Percentiles rank a stretch among this genome's conserved stretches.
Evolutionary conservation across 2,113 vertebrate species (phyloP).

Genomic region (Rissa tridactyla): DNA sequence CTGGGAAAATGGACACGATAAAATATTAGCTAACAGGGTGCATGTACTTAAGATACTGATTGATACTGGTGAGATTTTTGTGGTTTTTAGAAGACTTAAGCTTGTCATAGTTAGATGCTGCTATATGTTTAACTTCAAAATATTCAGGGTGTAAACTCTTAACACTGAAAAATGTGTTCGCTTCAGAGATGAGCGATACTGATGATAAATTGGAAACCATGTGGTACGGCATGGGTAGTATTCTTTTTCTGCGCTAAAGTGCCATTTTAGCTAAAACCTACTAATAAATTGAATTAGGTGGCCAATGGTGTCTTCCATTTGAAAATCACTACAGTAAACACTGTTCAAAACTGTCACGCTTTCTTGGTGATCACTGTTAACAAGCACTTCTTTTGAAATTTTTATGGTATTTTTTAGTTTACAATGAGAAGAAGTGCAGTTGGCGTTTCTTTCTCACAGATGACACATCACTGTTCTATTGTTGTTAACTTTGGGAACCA

Average conservation of each 20-base stretch:
- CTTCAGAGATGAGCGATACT: neutral
- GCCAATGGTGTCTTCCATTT: neutral
- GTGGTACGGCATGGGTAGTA: neutral
- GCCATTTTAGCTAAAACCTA: neutral
- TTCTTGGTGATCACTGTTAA: neutral
- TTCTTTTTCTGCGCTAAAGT: neutral
- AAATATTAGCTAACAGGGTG: neutral
- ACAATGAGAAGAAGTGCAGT: neutral
- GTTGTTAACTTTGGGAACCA: neutral
- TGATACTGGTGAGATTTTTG: neutral
- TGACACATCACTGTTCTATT: neutral
- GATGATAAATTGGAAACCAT: neutral
- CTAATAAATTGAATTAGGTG: neutral
- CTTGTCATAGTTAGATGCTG: neutral
- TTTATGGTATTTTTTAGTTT: neutral
- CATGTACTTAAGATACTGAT: neutral
- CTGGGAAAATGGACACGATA: neutral
- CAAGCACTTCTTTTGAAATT: neutral
- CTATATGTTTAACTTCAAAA: neutral
- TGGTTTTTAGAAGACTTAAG: neutral
- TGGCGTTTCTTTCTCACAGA: neutral
- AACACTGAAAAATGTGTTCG: neutral
- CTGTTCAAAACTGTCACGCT: neutral
- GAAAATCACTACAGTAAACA: neutral
- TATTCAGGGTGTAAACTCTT: neutral